Base-by-base conservation (phyloP, 2,113 vertebrate species). In the Xenopus laevis region DNA sequence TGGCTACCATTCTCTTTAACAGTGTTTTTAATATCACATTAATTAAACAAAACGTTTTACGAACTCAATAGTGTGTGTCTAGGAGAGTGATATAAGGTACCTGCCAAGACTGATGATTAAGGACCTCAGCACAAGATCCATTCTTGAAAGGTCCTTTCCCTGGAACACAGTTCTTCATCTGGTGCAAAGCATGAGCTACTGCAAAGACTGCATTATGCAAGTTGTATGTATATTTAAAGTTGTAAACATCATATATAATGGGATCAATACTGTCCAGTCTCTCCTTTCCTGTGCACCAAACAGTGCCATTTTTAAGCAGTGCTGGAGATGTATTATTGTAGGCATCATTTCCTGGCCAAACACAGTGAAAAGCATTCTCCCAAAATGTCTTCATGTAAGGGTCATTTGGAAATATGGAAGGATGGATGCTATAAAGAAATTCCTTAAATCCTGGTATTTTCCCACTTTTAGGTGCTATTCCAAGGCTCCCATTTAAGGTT, bases 401-500 rank as follows among this genome's bases (percentile, higher is more conserved):
- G 23, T 74, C 72, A 74, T 74, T 20, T 58, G 53, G 16, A 60
- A 47, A 74, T 66, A n/a, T 74, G 13, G 72, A 67, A 4, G 72
- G 64, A 13, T 67, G 64, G 11, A 74, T 67, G 53, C 72, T 74
- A 11, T 74, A 59, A 59, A 74, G 63, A 50, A 74, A 74, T 30
- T 74, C 64, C n/a, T 74, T 74, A 21, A 74, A 74, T 9, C 72
- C 72, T 47, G 72, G 64, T 13, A 74, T 74, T 59, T 66, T 67
- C 6, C 64, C 72, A 30, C 8, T 18, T 47, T 65, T 20, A 15
- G 55, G 63, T 7, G 72, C 53, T 9, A 74, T 1, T 21, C 72
- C 72, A 66, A 74, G 10, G 58, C 72, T 74, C 10, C 72, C 72
- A 74, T 74, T 74, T 60, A 74, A 50, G 16, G 72, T 74, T 47